phyloP scores from a whole-genome alignment of 2,113 vertebrate genomes.

The Oxyura jamaicensis region DNA sequence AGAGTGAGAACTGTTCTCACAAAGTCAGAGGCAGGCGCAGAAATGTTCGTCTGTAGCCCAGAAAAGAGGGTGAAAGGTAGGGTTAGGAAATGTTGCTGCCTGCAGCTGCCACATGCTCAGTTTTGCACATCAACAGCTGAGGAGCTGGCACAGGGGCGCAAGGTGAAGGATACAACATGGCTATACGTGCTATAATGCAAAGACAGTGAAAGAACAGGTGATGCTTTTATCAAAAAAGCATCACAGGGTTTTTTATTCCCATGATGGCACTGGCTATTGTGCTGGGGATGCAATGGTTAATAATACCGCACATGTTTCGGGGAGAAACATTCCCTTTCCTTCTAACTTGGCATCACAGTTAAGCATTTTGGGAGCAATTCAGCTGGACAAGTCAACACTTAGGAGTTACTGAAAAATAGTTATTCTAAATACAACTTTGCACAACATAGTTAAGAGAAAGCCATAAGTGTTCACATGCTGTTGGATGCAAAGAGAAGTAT shows the following conservation, averaged over 20 bases:
- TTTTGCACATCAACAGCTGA: background rate
- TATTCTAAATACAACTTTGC: constrained; percentile 23
- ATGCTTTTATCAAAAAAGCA: background rate
- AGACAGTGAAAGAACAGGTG: background rate
- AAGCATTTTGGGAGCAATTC: constrained; percentile 17
- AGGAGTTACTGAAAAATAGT: constrained; percentile 22
- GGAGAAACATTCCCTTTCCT: background rate
- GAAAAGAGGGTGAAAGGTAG: background rate
- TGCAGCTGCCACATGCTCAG: background rate
- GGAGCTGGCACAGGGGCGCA: background rate
- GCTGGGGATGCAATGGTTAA: constrained; percentile 32
- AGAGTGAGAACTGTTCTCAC: background rate
- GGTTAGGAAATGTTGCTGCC: background rate
- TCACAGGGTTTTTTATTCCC: background rate
- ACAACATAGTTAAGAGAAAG: constrained; percentile 5
- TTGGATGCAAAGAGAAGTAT: background rate
- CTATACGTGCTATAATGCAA: background rate
- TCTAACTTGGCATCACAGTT: background rate
- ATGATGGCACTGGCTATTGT: background rate
- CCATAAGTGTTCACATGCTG: constrained; percentile 36
- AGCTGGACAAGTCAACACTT: background rate
- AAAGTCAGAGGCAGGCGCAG: background rate
- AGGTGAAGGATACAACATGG: background rate
- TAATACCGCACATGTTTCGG: background rate
- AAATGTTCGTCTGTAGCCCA: background rate